Evolutionary conservation across 1,140 invertebrate genomes (phyloP).

Genomic region (Ceratosolen solmsi): DNA sequence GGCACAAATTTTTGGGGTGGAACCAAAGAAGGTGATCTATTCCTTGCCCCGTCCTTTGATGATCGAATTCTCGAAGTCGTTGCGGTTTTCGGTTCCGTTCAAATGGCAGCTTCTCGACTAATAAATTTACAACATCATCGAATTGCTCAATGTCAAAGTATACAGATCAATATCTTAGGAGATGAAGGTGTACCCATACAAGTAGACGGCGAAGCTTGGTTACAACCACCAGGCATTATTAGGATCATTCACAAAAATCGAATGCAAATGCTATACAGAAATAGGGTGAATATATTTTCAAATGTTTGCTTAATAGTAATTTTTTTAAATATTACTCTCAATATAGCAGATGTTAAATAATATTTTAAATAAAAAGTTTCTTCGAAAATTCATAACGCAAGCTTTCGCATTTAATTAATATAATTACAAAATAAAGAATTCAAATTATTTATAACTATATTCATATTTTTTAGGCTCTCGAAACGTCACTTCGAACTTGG

Average conservation of each 20-base stretch:
- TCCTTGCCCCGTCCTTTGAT: slow-evolving; percentile 91
- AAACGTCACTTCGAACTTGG: slow-evolving; percentile 92
- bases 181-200: slow-evolving; percentile 92
- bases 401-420: neutral
- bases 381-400: too few species aligned
- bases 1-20: slow-evolving; percentile 99
- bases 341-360: too few species aligned
- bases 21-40: slow-evolving; percentile 89
- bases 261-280: slow-evolving; percentile 95
- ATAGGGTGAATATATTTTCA: slow-evolving; percentile 77
- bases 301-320: neutral
- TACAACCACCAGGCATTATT: slow-evolving; percentile 97
- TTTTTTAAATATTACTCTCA: too few species aligned
- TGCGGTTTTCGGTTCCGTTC: slow-evolving; percentile 95
- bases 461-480: slow-evolving; percentile 82
- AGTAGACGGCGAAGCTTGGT: slow-evolving; percentile 98
- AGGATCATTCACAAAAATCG: slow-evolving; percentile 97
- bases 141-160: slow-evolving; percentile 95
- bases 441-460: slow-evolving; percentile 24
- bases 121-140: slow-evolving; percentile 97
- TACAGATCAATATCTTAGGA: slow-evolving; percentile 95
- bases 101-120: slow-evolving; percentile 95
- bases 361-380: too few species aligned
- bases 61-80: slow-evolving; percentile 96
- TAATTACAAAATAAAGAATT: neutral